phyloP scores from a whole-genome alignment of 2,888 invertebrate species.

The Sesamia inferens region DNA sequence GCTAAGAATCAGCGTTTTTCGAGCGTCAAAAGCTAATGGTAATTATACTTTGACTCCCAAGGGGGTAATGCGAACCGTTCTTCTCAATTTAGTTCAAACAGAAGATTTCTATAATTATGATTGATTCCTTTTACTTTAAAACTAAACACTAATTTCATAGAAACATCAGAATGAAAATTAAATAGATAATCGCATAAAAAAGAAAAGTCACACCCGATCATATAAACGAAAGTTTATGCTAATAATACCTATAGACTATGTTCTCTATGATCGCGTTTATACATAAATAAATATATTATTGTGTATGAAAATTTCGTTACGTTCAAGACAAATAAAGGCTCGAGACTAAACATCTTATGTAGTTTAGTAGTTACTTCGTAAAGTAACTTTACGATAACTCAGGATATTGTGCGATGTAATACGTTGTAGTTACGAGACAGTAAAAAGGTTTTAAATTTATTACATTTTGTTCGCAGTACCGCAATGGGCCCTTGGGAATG shows the following conservation, averaged over 20 bases:
- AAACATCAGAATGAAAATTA: background rate
- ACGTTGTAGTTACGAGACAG: conserved; percentile 9
- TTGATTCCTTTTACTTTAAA: background rate
- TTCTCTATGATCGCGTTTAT: conserved; percentile 14
- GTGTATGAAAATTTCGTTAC: conserved; percentile 26
- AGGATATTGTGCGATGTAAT: conserved; percentile 27
- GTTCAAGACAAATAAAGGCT: conserved; percentile 54
- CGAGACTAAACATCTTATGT: conserved; percentile 38
- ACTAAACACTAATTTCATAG: background rate
- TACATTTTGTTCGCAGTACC: conserved; percentile 90
- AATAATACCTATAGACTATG: background rate
- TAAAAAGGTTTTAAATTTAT: conserved; percentile 9
- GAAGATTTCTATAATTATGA: background rate
- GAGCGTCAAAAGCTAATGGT: background rate
- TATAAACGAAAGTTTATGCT: conserved; percentile 3
- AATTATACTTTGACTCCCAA: background rate
- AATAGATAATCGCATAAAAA: background rate
- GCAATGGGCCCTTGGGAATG: conserved; percentile 92
- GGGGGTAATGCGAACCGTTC: background rate
- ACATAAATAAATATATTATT: conserved; percentile 12
- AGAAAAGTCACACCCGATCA: background rate
- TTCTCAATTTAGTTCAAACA: too few species aligned
- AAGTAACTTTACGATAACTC: conserved; percentile 51
- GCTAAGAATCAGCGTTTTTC: background rate
- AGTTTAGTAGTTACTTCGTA: conserved; percentile 42